Conservation (phyloP, 2,797 vertebrate genomes). For the Cyclura pinguis region DNA sequence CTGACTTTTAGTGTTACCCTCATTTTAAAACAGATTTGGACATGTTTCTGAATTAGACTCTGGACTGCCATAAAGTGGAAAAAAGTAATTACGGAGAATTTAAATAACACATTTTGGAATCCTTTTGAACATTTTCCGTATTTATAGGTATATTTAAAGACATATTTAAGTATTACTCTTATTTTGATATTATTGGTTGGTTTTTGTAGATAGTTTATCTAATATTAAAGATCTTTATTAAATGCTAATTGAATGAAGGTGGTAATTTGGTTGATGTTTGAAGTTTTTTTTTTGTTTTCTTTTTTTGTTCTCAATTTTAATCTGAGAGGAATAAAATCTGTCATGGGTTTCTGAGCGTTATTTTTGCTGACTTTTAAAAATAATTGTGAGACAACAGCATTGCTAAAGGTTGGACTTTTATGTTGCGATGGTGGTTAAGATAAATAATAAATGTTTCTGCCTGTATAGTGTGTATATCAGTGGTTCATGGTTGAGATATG, state of each 20-base stretch:
- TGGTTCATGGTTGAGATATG: not conserved
- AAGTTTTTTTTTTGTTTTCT: slow-evolving; percentile 11
- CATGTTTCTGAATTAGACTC: slow-evolving; percentile 37
- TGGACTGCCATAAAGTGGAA: slow-evolving; percentile 47
- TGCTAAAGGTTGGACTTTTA: slow-evolving; percentile 13
- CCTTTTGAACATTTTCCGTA: slow-evolving; percentile 53
- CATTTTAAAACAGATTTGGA: slow-evolving; percentile 64
- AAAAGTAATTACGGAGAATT: slow-evolving; percentile 68
- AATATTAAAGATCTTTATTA: not conserved
- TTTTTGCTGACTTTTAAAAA: slow-evolving; percentile 17
- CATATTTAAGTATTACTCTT: slow-evolving; percentile 54
- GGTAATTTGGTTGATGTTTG: slow-evolving; percentile 12
- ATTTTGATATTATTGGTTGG: slow-evolving; percentile 52
- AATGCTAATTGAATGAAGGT: slow-evolving; percentile 35
- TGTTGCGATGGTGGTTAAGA: slow-evolving; percentile 13
- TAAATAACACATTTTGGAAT: slow-evolving; percentile 58
- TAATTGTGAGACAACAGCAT: not conserved
- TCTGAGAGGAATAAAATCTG: slow-evolving; percentile 71
- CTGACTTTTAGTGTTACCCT: slow-evolving; percentile 70
- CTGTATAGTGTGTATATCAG: slow-evolving; percentile 40
- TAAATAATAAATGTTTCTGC: slow-evolving; percentile 42
- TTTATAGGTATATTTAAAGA: slow-evolving; percentile 44
- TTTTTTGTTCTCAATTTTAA: slow-evolving; percentile 41
- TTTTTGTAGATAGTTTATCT: slow-evolving; percentile 55
- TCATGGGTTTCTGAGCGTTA: slow-evolving; percentile 43